These are phyloP conservation scores for Saxidomus purpurata DNA, from an alignment of 1,140 invertebrate species.

Conservation along the genomic window DNA sequence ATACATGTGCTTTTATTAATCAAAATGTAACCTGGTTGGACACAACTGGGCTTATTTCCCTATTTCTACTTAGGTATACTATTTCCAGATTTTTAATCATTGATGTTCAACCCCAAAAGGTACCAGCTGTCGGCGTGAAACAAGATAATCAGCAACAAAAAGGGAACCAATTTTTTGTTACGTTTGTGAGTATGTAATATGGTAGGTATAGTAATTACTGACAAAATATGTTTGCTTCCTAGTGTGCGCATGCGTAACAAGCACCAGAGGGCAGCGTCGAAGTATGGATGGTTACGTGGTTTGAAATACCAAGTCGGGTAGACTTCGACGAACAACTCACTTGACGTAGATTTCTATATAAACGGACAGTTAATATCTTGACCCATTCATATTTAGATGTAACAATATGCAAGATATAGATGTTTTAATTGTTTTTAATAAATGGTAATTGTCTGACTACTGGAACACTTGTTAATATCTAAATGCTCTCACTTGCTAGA, in stretches of 20 bases:
- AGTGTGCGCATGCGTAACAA: constrained; percentile 15
- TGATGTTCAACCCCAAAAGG: constrained; percentile 35
- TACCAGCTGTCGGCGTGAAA: neutral
- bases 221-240: constrained; percentile 1
- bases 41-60: constrained; percentile 32
- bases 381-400: too few species aligned
- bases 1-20: neutral
- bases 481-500: too few species aligned
- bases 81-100: constrained; percentile 52
- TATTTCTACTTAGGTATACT: constrained; percentile 41
- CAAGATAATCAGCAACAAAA: neutral
- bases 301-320: neutral
- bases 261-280: neutral
- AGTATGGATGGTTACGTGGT: neutral
- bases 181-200: constrained; percentile 29
- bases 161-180: constrained; percentile 20
- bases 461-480: too few species aligned
- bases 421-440: too few species aligned
- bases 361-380: too few species aligned
- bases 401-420: too few species aligned
- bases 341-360: too few species aligned
- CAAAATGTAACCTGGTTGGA: constrained; percentile 32
- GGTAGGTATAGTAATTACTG: constrained; percentile 16
- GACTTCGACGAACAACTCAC: too few species aligned
- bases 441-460: too few species aligned